phyloP scores from a whole-genome alignment of 1,140 invertebrate species.

The Coboldia fuscipes region DNA sequence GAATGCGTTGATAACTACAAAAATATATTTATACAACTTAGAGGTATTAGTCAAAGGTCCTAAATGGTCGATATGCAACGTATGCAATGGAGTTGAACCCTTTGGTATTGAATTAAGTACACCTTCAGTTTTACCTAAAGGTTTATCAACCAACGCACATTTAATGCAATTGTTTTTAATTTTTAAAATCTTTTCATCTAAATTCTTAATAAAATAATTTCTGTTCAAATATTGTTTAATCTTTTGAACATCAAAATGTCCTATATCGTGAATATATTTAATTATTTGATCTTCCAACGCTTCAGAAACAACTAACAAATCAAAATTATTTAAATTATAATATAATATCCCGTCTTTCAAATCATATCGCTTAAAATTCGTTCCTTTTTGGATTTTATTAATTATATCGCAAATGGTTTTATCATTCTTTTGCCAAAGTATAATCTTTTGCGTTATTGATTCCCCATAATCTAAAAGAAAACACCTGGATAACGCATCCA shows the following conservation, averaged over 20 bases:
- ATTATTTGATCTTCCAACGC: slow-evolving; percentile 8
- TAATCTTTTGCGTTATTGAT: too few species aligned
- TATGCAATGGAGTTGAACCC: slow-evolving; percentile 8
- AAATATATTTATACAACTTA: slow-evolving; percentile 1
- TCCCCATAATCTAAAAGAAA: too few species aligned
- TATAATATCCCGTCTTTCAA: too few species aligned
- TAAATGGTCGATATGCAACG: slow-evolving; percentile 12
- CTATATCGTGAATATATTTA: slow-evolving; percentile 4
- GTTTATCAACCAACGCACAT: slow-evolving; percentile 2
- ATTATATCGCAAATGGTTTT: too few species aligned
- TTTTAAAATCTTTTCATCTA: slow-evolving; percentile 1
- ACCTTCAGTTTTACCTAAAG: slow-evolving; percentile 6
- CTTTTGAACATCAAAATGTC: slow-evolving; percentile 5
- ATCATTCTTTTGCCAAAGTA: too few species aligned
- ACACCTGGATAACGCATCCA: slow-evolving; percentile 13
- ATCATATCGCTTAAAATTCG: too few species aligned
- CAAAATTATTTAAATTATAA: too few species aligned
- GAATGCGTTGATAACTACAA: too few species aligned
- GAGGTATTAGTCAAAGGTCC: slow-evolving; percentile 8
- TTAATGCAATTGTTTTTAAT: slow-evolving; percentile 1
- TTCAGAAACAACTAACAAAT: slow-evolving; percentile 8
- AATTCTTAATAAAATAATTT: slow-evolving; percentile 7
- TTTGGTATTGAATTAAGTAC: slow-evolving; percentile 11
- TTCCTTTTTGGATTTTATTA: too few species aligned
- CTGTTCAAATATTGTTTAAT: slow-evolving; percentile 1